phyloP scores from a whole-genome alignment of 2,113 vertebrate genomes.

The Pomatorhinus ruficollis region DNA sequence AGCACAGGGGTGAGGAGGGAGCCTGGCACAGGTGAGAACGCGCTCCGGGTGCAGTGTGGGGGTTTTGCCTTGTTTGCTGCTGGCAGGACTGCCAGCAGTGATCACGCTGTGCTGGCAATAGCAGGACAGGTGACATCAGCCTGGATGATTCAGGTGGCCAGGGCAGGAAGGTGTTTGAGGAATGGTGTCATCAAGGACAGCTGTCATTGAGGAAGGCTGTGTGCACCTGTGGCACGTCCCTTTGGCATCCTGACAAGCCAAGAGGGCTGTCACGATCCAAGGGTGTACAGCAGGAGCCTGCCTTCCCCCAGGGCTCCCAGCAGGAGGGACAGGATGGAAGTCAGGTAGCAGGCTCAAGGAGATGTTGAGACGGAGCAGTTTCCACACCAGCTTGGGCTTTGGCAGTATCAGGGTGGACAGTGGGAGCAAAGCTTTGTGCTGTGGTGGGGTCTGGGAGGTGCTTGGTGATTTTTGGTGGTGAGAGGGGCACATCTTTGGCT shows the following conservation, averaged over 20 bases:
- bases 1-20: neutral
- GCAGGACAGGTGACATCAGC: neutral
- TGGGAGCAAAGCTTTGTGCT: neutral
- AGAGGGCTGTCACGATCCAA: neutral
- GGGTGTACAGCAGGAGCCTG: neutral
- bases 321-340: neutral
- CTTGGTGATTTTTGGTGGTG: neutral
- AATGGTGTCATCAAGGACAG: neutral
- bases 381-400: neutral
- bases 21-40: neutral
- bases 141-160: neutral
- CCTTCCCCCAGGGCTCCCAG: neutral
- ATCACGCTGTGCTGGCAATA: accelerated
- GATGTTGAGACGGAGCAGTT: neutral
- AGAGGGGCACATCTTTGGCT: neutral
- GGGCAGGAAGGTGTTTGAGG: neutral
- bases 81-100: neutral
- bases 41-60: neutral
- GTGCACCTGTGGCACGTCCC: neutral
- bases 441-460: no score
- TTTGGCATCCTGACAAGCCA: accelerated
- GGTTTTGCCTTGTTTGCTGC: accelerated
- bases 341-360: neutral
- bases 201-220: neutral
- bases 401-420: neutral